Evolutionary conservation across 2,797 vertebrate species (phyloP).

Genomic region (Intellagama lesueurii): DNA sequence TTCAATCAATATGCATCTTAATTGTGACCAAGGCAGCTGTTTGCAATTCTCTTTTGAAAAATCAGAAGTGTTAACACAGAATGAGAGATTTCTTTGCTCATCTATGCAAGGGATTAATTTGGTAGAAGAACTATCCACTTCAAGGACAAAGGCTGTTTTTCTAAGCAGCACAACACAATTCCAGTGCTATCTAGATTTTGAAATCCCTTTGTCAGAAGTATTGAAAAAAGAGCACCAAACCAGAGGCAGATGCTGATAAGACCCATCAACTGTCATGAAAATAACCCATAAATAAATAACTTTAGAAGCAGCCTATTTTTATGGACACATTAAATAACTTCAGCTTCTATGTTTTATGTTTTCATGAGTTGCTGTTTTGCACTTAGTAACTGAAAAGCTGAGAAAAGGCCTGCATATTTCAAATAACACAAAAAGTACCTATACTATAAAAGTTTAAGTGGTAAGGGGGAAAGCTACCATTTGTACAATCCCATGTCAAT

Average conservation of each 20-base stretch:
- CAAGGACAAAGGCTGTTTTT: constrained; percentile 32
- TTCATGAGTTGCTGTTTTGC: neutral
- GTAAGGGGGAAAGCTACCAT: neutral
- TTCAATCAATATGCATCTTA: neutral
- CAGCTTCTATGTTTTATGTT: neutral
- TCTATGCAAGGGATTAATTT: neutral
- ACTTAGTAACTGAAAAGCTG: neutral
- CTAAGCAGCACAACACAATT: constrained; percentile 12
- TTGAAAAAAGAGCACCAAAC: neutral
- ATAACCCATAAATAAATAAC: neutral
- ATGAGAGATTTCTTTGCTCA: constrained; percentile 58
- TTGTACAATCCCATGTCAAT: neutral
- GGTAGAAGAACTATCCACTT: constrained; percentile 53
- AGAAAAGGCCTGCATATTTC: neutral
- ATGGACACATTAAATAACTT: neutral
- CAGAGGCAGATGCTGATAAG: neutral
- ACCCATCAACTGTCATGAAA: neutral
- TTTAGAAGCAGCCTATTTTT: neutral
- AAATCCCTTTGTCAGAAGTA: neutral
- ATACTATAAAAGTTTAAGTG: too few relatives aligned
- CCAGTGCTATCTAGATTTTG: constrained; percentile 3
- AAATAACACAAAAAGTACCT: neutral
- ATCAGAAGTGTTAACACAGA: neutral
- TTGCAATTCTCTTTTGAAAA: constrained; percentile 64
- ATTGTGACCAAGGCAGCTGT: constrained; percentile 11